Evolutionary conservation across 2,797 vertebrate species (phyloP).

Genomic region (Myotis myotis): DNA sequence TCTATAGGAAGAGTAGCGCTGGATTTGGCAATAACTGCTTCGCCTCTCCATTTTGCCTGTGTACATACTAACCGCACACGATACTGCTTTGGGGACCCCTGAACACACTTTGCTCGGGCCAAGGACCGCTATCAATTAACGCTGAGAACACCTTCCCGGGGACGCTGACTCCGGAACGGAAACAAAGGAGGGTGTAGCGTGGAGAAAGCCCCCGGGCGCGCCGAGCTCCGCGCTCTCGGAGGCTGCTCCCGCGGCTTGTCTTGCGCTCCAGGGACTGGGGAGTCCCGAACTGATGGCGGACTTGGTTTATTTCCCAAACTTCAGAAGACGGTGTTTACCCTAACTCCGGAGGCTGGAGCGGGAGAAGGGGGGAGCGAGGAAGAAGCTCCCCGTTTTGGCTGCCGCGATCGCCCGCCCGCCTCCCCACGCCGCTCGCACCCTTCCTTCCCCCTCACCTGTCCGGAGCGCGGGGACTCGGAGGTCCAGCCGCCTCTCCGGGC

Average conservation of each 20-base stretch:
- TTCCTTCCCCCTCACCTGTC: slow-evolving; percentile 58
- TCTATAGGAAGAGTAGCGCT: neutral
- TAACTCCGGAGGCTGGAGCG: neutral
- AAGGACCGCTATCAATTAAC: neutral
- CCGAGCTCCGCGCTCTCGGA: neutral
- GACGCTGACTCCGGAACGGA: slow-evolving; percentile 57
- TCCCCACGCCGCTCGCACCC: neutral
- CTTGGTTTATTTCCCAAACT: slow-evolving; percentile 72
- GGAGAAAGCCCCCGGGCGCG: slow-evolving; percentile 30
- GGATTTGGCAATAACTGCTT: neutral
- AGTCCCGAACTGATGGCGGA: neutral
- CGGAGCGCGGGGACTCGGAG: neutral
- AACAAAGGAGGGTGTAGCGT: slow-evolving; percentile 85
- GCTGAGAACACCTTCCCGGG: slow-evolving; percentile 24
- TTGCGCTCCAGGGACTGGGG: neutral
- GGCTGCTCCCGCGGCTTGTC: neutral
- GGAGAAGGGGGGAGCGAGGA: neutral
- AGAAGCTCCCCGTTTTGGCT: neutral
- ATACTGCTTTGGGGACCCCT: slow-evolving; percentile 7
- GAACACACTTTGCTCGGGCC: neutral
- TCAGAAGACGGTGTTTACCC: slow-evolving; percentile 17
- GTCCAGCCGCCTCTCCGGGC: neutral
- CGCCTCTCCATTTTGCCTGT: neutral
- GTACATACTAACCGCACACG: neutral
- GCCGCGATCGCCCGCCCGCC: neutral